Evolutionary conservation across 2,888 invertebrate species (phyloP), one percentile per base, ranked within the genome.

Genomic region (Synanthedon formicaeformis): DNA sequence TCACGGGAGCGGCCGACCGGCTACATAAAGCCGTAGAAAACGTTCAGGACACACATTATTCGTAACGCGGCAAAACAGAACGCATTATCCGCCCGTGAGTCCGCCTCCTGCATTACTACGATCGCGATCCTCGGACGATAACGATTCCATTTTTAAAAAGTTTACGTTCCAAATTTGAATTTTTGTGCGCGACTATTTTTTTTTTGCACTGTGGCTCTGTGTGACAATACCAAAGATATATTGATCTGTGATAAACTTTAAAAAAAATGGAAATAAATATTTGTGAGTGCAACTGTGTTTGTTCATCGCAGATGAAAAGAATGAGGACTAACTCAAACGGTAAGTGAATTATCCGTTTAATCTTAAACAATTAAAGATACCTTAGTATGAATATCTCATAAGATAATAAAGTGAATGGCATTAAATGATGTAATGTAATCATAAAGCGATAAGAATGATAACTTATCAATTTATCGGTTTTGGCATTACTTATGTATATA

Each of bases 1-100:
- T 81, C 80, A 79, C 78, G 70, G 82, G 78, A 76, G 75, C 77
- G 78, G 75, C 78, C 69, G 34, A 69, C 75, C 74, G 71, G 65
- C 71, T 63, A 80, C 83, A 84, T 86, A 86, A 84, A 85, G 81
- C 79, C 68, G 75, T 78, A 76, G 78, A 80, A 85, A 84, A 73
- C 75, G 78, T 81, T 80, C 84, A 85, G 85, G 85, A 81, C 78
- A 79, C 77, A 79, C 83, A 85, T 77, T 82, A 78, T 75, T 80
- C 68, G 77, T 78, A 79, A 78, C 73, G 78, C 85, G 70, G 77
- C 78, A 70, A 72, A 45, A 71, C 82, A 75, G 85, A 81, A 83
- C 84, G 72, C 71, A 75, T 73, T 72, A 75, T 72, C 80, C 73
- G 74, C 73, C 66, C 61, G 67, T 63, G 63, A 70, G 66, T 66